Conservation (phyloP, 2,797 vertebrate genomes). For the Acestrorhynchus altus region DNA sequence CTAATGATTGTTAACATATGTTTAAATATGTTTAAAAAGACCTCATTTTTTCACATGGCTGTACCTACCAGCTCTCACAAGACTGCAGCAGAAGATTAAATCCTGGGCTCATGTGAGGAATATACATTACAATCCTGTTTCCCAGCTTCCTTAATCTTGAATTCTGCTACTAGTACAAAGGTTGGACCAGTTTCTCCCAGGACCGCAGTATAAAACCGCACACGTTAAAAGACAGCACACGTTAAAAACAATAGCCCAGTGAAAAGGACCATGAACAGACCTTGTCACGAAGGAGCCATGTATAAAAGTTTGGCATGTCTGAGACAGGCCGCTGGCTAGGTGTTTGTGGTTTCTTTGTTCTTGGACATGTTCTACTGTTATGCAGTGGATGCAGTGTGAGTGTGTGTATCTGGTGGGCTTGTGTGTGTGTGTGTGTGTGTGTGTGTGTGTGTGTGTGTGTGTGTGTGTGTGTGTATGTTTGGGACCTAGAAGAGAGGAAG, state of each 20-base stretch:
- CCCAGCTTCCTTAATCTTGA: not conserved
- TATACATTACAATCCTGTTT: not conserved
- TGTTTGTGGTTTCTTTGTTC: slow-evolving; percentile 41
- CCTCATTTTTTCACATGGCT: too few species aligned
- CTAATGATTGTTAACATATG: too few species aligned
- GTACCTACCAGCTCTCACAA: not conserved
- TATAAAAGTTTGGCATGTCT: slow-evolving; percentile 11
- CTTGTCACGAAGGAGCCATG: slow-evolving; percentile 2
- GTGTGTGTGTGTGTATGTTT: slow-evolving; percentile 8
- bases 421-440: slow-evolving; percentile 22
- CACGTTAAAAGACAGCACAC: slow-evolving; percentile 12
- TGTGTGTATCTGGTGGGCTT: too few species aligned
- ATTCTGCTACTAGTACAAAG: not conserved
- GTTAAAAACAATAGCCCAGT: slow-evolving; percentile 20
- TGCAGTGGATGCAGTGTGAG: not conserved
- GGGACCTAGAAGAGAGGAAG: slow-evolving; percentile 16
- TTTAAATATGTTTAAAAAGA: too few species aligned
- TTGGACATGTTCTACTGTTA: slow-evolving; percentile 19
- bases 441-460: slow-evolving; percentile 11
- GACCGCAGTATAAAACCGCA: slow-evolving; percentile 8
- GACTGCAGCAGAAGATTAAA: not conserved
- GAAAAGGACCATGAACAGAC: not conserved
- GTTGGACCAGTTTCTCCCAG: slow-evolving; percentile 21
- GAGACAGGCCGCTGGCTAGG: slow-evolving; percentile 16
- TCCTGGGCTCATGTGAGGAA: not conserved